Evolutionary conservation across 2,888 invertebrate species (phyloP), one percentile per base, ranked within the genome.

Genomic region (Drosophila pegasa): DNA sequence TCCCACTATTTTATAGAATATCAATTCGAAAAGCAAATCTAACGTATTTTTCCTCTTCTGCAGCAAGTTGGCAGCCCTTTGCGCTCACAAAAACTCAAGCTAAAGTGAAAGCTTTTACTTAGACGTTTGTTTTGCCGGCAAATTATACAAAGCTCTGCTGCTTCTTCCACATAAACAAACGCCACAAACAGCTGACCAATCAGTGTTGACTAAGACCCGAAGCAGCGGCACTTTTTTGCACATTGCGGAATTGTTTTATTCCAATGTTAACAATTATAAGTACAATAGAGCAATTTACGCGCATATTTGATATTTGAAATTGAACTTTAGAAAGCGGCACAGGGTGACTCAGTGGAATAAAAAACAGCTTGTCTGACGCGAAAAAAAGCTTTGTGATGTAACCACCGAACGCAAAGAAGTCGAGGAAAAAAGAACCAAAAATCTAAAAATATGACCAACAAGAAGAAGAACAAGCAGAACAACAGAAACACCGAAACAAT

Each of bases 141-240:
- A 57, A 50, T 29, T 20, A 1, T n/a, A 10, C 31, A 56, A 61
- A 62, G 65, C 64, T 64, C 38, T 40, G 59, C 75, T 71, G 47
- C 50, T 52, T 77, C 65, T 69, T 54, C n/a, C 14, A 45, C 62
- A 60, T 81, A 81, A 84, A 81, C 79, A 81, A 81, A 71, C 50
- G 29, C 45, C 37, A 2, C 3, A 0, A 63, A 54, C 81, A 84
- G 85, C 77, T 84, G 81, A 65, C 55, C 16, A 7, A 10, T 1
- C 1, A 74, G 78, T 78, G 76, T 68, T 76, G 61, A 22, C 10
- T 12, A 75, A 18, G 40, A 43, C 9, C 2, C 0, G 0, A 56
- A 58, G 27, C 25, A 10, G 3, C 18, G 12, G 0, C 20, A 3
- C 5, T 41, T 59, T 57, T 35, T 57, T 47, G 33, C 55, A 48